Conservation (phyloP, 2,113 vertebrate species). For the Acrocephalus arundinaceus region DNA sequence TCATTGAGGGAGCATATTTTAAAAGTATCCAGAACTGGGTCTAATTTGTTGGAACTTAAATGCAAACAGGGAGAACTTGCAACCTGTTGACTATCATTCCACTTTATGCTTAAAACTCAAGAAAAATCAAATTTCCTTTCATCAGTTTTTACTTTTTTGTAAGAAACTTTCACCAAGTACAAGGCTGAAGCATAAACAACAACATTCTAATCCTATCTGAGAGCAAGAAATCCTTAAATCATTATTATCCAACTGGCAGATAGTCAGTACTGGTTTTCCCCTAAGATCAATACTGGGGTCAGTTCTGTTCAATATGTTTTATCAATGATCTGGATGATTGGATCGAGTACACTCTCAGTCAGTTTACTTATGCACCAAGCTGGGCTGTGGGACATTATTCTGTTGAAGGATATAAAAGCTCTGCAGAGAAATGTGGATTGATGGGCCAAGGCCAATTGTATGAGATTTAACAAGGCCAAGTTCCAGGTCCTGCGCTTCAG, state of each 20-base stretch:
- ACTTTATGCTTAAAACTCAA: not conserved
- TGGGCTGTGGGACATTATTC: not conserved
- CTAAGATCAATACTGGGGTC: not conserved
- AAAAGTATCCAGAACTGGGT: not conserved
- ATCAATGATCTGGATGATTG: not conserved
- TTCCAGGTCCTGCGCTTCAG: rapidly evolving
- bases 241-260: rapidly evolving
- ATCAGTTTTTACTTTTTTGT: not conserved
- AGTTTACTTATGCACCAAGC: not conserved
- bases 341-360: not conserved
- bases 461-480: not conserved
- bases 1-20: not conserved
- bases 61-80: rapidly evolving
- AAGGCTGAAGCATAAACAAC: not conserved
- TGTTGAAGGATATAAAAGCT: not conserved
- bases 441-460: not conserved
- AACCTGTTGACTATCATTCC: not conserved
- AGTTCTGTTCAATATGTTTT: not conserved
- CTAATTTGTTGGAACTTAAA: not conserved
- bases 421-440: not conserved
- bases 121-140: not conserved
- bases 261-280: not conserved
- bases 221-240: not conserved
- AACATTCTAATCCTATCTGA: not conserved
- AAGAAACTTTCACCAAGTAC: not conserved